Evolutionary conservation across 2,888 invertebrate species (phyloP).

Genomic region (Steromphala cineraria): DNA sequence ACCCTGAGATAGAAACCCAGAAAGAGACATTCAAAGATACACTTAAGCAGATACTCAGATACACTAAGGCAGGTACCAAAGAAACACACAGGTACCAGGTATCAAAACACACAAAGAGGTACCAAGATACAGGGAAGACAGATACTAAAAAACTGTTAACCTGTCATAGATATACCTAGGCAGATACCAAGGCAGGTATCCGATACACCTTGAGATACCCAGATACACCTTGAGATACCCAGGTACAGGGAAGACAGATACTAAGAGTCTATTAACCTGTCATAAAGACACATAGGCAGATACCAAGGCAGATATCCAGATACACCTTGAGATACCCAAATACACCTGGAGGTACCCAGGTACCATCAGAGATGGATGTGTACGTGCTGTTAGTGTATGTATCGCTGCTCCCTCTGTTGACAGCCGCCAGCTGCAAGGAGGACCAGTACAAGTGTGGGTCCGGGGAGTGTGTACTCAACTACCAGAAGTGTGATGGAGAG

Average conservation of each 20-base stretch:
- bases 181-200: background rate
- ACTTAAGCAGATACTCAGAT: too few relatives aligned
- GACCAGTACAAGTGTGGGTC: conserved; percentile 58
- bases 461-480: conserved; percentile 53
- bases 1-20: too few relatives aligned
- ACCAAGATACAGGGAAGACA: too few relatives aligned
- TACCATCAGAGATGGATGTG: background rate
- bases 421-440: conserved; percentile 37
- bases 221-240: background rate
- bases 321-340: background rate
- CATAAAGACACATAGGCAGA: too few relatives aligned
- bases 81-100: too few relatives aligned
- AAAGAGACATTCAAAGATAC: too few relatives aligned
- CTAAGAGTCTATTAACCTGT: too few relatives aligned
- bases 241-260: too few relatives aligned
- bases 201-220: background rate
- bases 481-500: conserved; percentile 70
- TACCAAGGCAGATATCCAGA: background rate
- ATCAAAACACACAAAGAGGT: too few relatives aligned
- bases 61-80: background rate
- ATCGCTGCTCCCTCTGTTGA: background rate
- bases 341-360: background rate
- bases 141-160: too few relatives aligned
- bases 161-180: too few relatives aligned
- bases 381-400: background rate